A percentile compares a stretch with the other conserved stretches of the same genome.
Conservation (phyloP, 1,140 invertebrate genomes). For the Portunus trituberculatus region DNA sequence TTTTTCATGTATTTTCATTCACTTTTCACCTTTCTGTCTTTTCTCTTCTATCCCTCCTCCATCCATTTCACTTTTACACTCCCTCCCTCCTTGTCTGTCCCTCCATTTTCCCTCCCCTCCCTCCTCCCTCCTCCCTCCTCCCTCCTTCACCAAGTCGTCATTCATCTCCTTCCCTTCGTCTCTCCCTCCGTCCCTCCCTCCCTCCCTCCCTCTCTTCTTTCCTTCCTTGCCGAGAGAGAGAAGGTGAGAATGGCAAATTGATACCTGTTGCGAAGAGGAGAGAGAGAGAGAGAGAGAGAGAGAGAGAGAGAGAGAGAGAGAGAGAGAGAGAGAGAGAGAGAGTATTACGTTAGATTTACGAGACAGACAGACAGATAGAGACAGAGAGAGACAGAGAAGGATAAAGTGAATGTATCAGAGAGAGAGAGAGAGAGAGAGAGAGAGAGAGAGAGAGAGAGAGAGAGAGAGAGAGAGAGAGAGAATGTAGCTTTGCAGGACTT, state of each 20-base stretch:
- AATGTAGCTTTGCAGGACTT: too few relatives aligned
- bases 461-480: not conserved
- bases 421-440: not conserved
- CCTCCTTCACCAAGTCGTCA: not conserved
- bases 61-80: too few relatives aligned
- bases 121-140: not conserved
- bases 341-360: not conserved
- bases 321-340: not conserved
- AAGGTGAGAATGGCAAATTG: not conserved
- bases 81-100: not conserved
- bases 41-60: too few relatives aligned
- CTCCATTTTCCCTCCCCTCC: not conserved
- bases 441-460: conserved; percentile 31
- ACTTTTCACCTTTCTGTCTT: not conserved
- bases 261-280: not conserved
- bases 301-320: too few relatives aligned
- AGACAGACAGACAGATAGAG: conserved; percentile 26
- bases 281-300: too few relatives aligned
- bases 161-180: not conserved
- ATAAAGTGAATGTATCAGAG: not conserved
- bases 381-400: conserved; percentile 30
- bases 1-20: too few relatives aligned
- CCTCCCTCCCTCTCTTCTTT: not conserved
- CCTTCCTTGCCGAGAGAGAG: not conserved
- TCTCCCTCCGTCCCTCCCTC: not conserved